phyloP scores from a whole-genome alignment of 2,888 invertebrate species.

The Nebria brevicollis region DNA sequence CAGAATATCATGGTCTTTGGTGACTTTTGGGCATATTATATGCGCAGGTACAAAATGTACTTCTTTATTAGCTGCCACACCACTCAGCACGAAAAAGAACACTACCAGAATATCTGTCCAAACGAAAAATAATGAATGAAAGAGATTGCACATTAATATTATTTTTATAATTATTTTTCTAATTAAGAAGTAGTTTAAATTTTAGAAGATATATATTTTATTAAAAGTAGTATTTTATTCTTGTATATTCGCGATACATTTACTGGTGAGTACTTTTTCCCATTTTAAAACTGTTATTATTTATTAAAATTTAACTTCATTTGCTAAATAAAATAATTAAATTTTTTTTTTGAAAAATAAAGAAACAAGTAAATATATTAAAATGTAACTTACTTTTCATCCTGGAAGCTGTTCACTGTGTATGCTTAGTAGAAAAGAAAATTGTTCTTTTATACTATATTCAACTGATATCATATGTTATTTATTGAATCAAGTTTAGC shows the following conservation, averaged over 20 bases:
- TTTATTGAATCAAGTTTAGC: slow-evolving; percentile 25
- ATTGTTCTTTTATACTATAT: slow-evolving; percentile 11
- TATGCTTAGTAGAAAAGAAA: not conserved
- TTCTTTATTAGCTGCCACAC: slow-evolving; percentile 16
- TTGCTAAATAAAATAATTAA: too few species aligned
- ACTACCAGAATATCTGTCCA: slow-evolving; percentile 2
- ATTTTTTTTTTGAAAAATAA: too few species aligned
- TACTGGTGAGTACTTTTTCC: too few species aligned
- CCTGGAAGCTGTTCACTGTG: not conserved
- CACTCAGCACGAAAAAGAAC: slow-evolving; percentile 2
- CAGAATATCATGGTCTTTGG: slow-evolving; percentile 19
- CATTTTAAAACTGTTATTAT: too few species aligned
- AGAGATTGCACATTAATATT: not conserved
- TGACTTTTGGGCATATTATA: slow-evolving; percentile 28
- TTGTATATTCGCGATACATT: too few species aligned
- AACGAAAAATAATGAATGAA: not conserved
- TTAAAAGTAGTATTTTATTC: too few species aligned
- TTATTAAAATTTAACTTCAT: too few species aligned
- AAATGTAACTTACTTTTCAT: slow-evolving; percentile 18
- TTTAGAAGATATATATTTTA: too few species aligned
- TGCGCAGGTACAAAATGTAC: slow-evolving; percentile 34
- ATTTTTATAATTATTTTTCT: too few species aligned
- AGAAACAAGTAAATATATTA: not conserved
- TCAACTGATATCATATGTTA: slow-evolving; percentile 6
- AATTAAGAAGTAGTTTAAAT: too few species aligned